Percentiles rank a stretch among this genome's conserved stretches.
Conservation (phyloP, 2,888 invertebrate species). For the Balanococcus diminutus region DNA sequence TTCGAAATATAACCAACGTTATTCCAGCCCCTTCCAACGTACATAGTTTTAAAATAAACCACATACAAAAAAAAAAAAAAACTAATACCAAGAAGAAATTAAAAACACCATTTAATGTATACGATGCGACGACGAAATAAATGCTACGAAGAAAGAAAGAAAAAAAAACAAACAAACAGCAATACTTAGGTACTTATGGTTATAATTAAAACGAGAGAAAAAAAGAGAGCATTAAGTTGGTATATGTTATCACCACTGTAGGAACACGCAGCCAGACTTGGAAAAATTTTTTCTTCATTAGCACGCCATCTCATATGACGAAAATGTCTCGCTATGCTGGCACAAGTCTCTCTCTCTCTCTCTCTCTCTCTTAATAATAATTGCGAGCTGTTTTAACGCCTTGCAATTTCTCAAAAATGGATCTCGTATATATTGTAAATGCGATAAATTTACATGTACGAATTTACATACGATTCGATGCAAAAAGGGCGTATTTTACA, state of each 20-base stretch:
- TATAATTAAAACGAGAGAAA: slow-evolving; percentile 24
- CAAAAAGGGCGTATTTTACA: neutral
- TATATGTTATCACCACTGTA: neutral
- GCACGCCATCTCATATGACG: slow-evolving; percentile 1
- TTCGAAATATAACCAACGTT: slow-evolving; percentile 2
- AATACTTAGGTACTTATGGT: slow-evolving; percentile 24
- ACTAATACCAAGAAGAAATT: neutral
- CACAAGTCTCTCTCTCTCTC: neutral
- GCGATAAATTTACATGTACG: neutral
- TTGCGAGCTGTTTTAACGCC: neutral
- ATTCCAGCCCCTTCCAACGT: neutral
- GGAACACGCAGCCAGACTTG: neutral
- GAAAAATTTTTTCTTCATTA: neutral
- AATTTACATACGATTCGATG: neutral
- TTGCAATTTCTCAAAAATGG: neutral
- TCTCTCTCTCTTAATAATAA: neutral
- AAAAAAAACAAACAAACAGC: slow-evolving; percentile 36
- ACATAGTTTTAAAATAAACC: neutral
- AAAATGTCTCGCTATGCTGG: neutral
- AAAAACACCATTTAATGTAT: slow-evolving; percentile 19
- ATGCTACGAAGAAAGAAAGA: too few species aligned
- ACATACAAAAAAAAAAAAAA: neutral
- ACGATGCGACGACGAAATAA: neutral
- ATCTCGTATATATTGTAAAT: neutral
- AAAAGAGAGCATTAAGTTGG: slow-evolving; percentile 4